A percentile compares a stretch with the other conserved stretches of the same genome.
Evolutionary conservation across 1,140 invertebrate genomes (phyloP).

Genomic region (Euschistus heros): DNA sequence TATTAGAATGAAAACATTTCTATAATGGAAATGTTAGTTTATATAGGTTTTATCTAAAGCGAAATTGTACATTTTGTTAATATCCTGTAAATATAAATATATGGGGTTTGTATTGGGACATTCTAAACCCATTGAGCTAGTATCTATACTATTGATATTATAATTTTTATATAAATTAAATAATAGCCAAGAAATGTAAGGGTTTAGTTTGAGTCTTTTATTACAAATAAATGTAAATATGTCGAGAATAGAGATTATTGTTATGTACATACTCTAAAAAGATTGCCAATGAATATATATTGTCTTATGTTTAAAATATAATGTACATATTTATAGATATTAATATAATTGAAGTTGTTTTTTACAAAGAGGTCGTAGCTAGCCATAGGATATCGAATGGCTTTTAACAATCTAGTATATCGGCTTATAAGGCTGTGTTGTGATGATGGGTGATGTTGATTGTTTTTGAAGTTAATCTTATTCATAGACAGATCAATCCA

Average conservation of each 20-base stretch:
- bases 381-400: slow-evolving; percentile 12
- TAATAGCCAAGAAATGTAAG: neutral
- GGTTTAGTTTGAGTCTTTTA: slow-evolving; percentile 9
- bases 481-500: neutral
- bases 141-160: slow-evolving; percentile 11
- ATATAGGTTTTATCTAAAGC: slow-evolving; percentile 6
- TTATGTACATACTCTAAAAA: slow-evolving; percentile 18
- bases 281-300: slow-evolving; percentile 11
- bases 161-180: slow-evolving; percentile 18
- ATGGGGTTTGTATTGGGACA: neutral
- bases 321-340: slow-evolving; percentile 16
- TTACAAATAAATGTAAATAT: slow-evolving; percentile 12
- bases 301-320: slow-evolving; percentile 16
- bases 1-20: slow-evolving; percentile 9
- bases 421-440: slow-evolving; percentile 21
- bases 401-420: slow-evolving; percentile 19
- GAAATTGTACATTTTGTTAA: slow-evolving; percentile 21
- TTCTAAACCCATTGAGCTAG: neutral
- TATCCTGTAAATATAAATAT: slow-evolving; percentile 13
- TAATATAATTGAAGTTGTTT: slow-evolving; percentile 9
- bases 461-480: slow-evolving; percentile 1
- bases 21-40: slow-evolving; percentile 10
- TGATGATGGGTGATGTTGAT: slow-evolving; percentile 17
- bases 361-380: slow-evolving; percentile 15
- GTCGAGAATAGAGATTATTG: neutral